These are phyloP conservation scores for Archaeoteleia sp. DNA, from an alignment of 2,888 invertebrate genomes.

Conservation along the genomic window DNA sequence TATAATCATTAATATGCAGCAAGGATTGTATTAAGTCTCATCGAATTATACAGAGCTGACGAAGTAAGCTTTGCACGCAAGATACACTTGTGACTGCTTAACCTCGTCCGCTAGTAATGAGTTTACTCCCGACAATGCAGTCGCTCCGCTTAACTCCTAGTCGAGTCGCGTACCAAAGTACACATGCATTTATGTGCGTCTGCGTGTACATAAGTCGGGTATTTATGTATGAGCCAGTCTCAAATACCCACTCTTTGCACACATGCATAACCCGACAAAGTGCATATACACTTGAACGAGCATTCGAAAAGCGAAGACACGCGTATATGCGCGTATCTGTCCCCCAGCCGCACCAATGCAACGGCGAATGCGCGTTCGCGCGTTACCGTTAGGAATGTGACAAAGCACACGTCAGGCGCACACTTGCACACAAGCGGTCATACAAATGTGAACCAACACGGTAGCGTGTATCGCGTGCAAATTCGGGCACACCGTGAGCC, in stretches of 20 bases:
- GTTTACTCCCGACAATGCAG: slow-evolving; percentile 55
- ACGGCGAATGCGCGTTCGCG: slow-evolving; percentile 21
- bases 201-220: slow-evolving; percentile 18
- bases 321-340: background rate
- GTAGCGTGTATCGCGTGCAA: background rate
- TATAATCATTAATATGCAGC: slow-evolving; percentile 40
- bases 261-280: slow-evolving; percentile 24
- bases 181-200: slow-evolving; percentile 19
- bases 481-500: slow-evolving; percentile 1
- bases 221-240: slow-evolving; percentile 32
- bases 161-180: slow-evolving; percentile 17
- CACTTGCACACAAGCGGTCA: slow-evolving; percentile 4
- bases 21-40: slow-evolving; percentile 37
- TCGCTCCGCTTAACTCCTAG: slow-evolving; percentile 33
- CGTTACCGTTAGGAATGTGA: slow-evolving; percentile 25
- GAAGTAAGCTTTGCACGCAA: slow-evolving; percentile 41
- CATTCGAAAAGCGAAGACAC: slow-evolving; percentile 17
- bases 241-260: slow-evolving; percentile 24
- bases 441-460: background rate
- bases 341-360: slow-evolving; percentile 17
- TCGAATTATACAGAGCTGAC: slow-evolving; percentile 35
- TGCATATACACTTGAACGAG: slow-evolving; percentile 23
- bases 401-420: slow-evolving; percentile 44
- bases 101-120: slow-evolving; percentile 55
- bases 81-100: slow-evolving; percentile 54